Percentiles rank a stretch among this genome's conserved stretches.
phyloP scores from a whole-genome alignment of 2,797 vertebrate genomes.

The Betta splendens region DNA sequence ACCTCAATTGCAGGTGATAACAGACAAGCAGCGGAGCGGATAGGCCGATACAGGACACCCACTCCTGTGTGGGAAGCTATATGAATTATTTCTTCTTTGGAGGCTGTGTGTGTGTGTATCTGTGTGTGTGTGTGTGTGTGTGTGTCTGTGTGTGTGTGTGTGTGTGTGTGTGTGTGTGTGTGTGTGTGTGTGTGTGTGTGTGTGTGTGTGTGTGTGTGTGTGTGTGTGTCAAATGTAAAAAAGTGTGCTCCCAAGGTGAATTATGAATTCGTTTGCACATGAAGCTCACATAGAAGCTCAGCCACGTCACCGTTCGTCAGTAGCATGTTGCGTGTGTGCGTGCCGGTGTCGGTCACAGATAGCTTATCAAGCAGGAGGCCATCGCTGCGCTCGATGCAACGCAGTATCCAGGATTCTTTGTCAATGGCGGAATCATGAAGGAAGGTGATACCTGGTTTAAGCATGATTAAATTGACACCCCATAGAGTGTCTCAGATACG shows the following conservation, averaged over 20 bases:
- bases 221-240: conserved; percentile 6
- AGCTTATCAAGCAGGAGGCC: conserved; percentile 61
- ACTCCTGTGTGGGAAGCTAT: conserved; percentile 85
- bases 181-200: conserved; percentile 27
- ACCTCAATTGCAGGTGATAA: conserved; percentile 91
- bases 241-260: no score
- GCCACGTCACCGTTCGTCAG: conserved; percentile 10
- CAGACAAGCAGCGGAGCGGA: conserved; percentile 85
- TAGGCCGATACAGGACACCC: conserved; percentile 88
- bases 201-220: background rate
- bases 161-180: background rate
- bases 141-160: conserved; percentile 29
- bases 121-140: background rate
- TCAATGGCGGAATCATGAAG: conserved; percentile 76
- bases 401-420: conserved; percentile 72
- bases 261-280: background rate
- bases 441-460: conserved; percentile 80
- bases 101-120: conserved; percentile 45
- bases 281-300: no score
- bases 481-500: conserved; percentile 80
- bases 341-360: conserved; percentile 61
- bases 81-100: conserved; percentile 91
- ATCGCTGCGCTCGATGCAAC: conserved; percentile 45
- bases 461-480: conserved; percentile 85
- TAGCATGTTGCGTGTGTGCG: conserved; percentile 34